Evolutionary conservation across 2,888 invertebrate species (phyloP).

Genomic region (Xestia ashworthii): DNA sequence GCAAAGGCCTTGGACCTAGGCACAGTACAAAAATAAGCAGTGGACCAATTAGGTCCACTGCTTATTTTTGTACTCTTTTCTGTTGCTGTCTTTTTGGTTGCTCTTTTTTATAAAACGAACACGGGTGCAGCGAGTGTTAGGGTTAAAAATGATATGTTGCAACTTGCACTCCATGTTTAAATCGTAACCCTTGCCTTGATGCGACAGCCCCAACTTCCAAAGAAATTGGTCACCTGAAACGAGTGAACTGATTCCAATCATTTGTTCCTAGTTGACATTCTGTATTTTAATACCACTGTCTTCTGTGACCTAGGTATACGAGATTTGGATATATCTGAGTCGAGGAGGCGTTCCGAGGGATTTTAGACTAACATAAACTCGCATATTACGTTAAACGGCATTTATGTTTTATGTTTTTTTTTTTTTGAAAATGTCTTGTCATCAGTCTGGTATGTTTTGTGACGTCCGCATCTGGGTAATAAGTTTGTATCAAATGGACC

Average conservation of each 20-base stretch:
- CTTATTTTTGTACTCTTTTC: no score
- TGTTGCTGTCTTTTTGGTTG: no score
- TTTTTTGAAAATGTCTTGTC: conserved; percentile 4
- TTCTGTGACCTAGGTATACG: conserved; percentile 42
- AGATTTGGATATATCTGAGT: conserved; percentile 40
- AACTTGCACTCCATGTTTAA: background rate
- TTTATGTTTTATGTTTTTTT: conserved; percentile 7
- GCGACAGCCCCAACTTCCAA: background rate
- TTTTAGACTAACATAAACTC: conserved; percentile 32
- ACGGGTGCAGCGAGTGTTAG: background rate
- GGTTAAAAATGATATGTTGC: background rate
- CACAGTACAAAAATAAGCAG: conserved; percentile 13
- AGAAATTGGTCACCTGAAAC: background rate
- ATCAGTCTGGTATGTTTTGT: background rate
- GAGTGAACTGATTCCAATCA: background rate
- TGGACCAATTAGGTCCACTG: background rate
- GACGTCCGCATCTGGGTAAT: no score
- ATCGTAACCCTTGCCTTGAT: background rate
- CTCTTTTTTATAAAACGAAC: background rate
- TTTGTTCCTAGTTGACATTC: conserved; percentile 3
- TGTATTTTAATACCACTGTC: background rate
- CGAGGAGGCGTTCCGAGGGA: conserved; percentile 5
- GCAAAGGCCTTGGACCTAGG: conserved; percentile 43
- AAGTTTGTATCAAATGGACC: background rate
- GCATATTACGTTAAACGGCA: conserved; percentile 24